Percentiles rank a stretch among this genome's conserved stretches.
These are phyloP conservation scores for Dolomedes plantarius DNA, from an alignment of 2,888 invertebrate genomes.

Conservation along the genomic window DNA sequence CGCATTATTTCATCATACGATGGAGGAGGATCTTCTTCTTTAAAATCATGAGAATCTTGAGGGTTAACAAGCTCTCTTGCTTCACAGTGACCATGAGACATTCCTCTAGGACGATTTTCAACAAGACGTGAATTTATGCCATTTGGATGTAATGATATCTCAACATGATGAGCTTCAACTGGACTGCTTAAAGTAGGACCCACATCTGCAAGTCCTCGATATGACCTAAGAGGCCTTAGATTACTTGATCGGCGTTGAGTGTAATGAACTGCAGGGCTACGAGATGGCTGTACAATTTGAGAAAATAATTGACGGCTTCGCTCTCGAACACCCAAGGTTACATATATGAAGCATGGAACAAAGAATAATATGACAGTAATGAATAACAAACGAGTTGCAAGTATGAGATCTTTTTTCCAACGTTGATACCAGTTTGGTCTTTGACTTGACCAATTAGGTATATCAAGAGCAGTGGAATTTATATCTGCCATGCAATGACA, in stretches of 20 bases:
- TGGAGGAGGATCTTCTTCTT: slow-evolving; percentile 61
- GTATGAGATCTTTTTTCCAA: slow-evolving; percentile 64
- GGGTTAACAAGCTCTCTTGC: slow-evolving; percentile 16
- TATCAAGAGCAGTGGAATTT: slow-evolving; percentile 52
- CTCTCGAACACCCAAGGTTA: slow-evolving; percentile 55
- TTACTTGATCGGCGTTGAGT: slow-evolving; percentile 33
- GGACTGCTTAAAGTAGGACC: neutral
- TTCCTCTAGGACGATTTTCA: slow-evolving; percentile 13
- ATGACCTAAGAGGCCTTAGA: slow-evolving; percentile 38
- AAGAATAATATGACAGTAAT: slow-evolving; percentile 67
- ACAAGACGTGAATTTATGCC: slow-evolving; percentile 52
- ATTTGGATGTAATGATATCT: slow-evolving; percentile 40
- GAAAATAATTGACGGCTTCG: slow-evolving; percentile 52
- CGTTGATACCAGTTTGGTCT: slow-evolving; percentile 50
- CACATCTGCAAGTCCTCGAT: slow-evolving; percentile 27
- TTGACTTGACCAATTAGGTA: slow-evolving; percentile 46
- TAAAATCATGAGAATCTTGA: slow-evolving; percentile 12
- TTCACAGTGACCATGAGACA: neutral
- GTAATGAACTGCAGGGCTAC: slow-evolving; percentile 45
- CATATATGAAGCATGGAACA: slow-evolving; percentile 64
- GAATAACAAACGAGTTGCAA: slow-evolving; percentile 54
- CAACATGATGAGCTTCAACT: slow-evolving; percentile 42
- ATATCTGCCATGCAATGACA: slow-evolving; percentile 54
- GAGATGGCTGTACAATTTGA: slow-evolving; percentile 53
- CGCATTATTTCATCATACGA: slow-evolving; percentile 61